These are phyloP conservation scores for Eupithecia subumbrata DNA, from an alignment of 2,888 invertebrate species.

Conservation along the genomic window DNA sequence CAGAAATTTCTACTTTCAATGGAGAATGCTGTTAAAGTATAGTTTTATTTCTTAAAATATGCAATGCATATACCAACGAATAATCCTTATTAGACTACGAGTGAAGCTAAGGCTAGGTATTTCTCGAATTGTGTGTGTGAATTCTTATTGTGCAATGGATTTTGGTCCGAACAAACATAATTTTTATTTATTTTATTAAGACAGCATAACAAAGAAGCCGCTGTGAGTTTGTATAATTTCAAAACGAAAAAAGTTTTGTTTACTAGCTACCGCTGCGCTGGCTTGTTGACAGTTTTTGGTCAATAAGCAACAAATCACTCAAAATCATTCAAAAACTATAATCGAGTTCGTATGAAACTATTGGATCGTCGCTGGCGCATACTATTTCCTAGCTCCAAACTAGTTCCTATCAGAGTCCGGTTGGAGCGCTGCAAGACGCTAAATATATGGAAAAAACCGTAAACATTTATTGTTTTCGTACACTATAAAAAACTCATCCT, in stretches of 20 bases:
- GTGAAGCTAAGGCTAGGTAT: neutral
- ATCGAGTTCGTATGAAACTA: neutral
- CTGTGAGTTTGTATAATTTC: neutral
- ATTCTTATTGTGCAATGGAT: neutral
- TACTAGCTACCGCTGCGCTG: neutral
- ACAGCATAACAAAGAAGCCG: neutral
- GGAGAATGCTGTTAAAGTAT: neutral
- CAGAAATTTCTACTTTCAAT: neutral
- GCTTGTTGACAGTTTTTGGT: neutral
- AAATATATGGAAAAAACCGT: neutral
- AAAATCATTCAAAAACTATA: neutral
- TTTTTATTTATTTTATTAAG: neutral
- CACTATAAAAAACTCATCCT: neutral
- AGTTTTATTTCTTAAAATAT: neutral
- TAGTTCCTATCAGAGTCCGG: neutral
- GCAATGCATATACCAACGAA: neutral
- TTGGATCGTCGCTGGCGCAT: neutral
- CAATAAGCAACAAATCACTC: neutral
- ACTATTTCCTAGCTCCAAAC: neutral
- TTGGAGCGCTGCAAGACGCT: too few relatives aligned
- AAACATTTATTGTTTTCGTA: neutral
- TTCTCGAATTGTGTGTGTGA: neutral
- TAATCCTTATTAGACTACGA: neutral
- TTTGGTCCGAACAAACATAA: neutral
- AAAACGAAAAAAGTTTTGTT: neutral